These are phyloP conservation scores for Priocnemis perturbator DNA, from an alignment of 2,888 invertebrate species.

Conservation along the genomic window DNA sequence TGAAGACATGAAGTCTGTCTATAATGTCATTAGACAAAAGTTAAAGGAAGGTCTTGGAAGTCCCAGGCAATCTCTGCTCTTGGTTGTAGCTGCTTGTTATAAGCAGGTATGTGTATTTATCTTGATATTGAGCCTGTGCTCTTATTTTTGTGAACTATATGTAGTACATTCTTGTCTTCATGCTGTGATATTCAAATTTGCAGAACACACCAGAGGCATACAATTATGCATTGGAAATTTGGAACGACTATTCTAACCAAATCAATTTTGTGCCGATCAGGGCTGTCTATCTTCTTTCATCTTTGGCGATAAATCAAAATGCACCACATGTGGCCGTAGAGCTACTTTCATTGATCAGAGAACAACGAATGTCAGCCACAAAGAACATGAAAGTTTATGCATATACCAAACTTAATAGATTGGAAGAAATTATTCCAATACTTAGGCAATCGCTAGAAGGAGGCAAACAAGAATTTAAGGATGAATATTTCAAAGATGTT, in stretches of 20 bases:
- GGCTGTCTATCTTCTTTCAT: constrained; percentile 81
- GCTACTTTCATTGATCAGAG: constrained; percentile 77
- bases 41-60: constrained; percentile 77
- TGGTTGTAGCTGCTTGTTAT: constrained; percentile 84
- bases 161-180: background rate
- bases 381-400: constrained; percentile 83
- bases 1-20: constrained; percentile 81
- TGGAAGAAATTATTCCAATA: constrained; percentile 81
- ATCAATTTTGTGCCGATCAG: constrained; percentile 79
- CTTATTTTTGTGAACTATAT: background rate
- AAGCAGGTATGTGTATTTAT: constrained; percentile 80
- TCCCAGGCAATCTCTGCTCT: constrained; percentile 81
- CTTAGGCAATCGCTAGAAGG: constrained; percentile 78
- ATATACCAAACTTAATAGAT: constrained; percentile 79
- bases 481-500: constrained; percentile 81
- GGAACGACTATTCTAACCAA: constrained; percentile 76
- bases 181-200: constrained; percentile 48
- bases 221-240: constrained; percentile 80
- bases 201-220: constrained; percentile 84
- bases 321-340: constrained; percentile 83
- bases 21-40: constrained; percentile 79
- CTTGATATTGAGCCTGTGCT: background rate
- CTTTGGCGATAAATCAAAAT: constrained; percentile 82
- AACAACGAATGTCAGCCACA: constrained; percentile 81
- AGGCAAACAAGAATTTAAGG: constrained; percentile 76